Conservation (phyloP, 2,888 invertebrate species). For the Lithosia quadra region DNA sequence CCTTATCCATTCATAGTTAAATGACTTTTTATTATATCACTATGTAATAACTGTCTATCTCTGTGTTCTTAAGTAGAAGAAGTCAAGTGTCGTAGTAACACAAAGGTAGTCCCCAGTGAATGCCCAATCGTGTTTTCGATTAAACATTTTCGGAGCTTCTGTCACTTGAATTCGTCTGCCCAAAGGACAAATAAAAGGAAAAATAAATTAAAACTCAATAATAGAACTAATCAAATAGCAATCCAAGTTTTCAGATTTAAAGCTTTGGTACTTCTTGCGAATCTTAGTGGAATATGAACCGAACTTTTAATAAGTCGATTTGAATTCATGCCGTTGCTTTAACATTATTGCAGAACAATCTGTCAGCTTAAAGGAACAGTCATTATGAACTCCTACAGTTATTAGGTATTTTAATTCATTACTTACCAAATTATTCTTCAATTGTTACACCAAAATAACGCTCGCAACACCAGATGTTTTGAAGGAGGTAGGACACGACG, state of each 20-base stretch:
- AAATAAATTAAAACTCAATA: constrained; percentile 15
- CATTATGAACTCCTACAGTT: constrained; percentile 17
- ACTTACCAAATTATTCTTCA: background rate
- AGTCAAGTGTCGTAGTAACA: background rate
- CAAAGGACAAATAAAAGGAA: background rate
- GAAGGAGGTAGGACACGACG: no score
- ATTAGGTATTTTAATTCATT: background rate
- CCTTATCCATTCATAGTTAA: no score
- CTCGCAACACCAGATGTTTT: no score
- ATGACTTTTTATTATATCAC: no score
- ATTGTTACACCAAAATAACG: background rate
- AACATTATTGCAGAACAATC: constrained; percentile 19
- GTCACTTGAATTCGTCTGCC: background rate
- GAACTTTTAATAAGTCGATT: constrained; percentile 40
- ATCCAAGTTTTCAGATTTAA: constrained; percentile 20
- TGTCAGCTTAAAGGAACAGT: constrained; percentile 15
- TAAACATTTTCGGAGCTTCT: background rate
- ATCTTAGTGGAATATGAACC: constrained; percentile 3
- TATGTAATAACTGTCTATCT: background rate
- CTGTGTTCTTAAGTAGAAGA: background rate
- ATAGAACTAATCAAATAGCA: constrained; percentile 14
- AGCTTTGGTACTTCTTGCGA: constrained; percentile 6
- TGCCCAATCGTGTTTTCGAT: background rate
- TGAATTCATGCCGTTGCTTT: constrained; percentile 39
- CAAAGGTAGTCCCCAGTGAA: background rate